These are phyloP conservation scores for Podilymbus podiceps DNA, from an alignment of 2,113 vertebrate species.

Conservation along the genomic window DNA sequence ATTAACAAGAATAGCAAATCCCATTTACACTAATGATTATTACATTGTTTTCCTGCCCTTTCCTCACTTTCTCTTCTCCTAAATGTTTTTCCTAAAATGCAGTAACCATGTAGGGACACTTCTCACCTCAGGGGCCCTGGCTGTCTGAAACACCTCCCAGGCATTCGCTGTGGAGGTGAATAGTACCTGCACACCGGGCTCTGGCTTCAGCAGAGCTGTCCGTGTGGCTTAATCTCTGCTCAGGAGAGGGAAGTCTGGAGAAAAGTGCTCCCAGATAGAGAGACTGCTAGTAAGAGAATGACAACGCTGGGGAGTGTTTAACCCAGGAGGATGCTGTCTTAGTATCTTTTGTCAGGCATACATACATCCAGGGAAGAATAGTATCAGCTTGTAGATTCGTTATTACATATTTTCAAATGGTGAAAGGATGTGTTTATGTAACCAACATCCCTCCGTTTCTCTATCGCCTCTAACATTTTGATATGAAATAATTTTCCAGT, in stretches of 20 bases:
- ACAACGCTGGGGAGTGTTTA: not conserved
- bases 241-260: not conserved
- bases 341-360: not conserved
- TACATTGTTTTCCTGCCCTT: not conserved
- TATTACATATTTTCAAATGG: not conserved
- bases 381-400: not conserved
- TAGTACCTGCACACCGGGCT: not conserved
- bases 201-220: not conserved
- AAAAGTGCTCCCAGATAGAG: not conserved
- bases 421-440: not conserved
- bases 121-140: not conserved
- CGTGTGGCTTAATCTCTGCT: not conserved
- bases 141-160: not conserved
- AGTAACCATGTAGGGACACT: not conserved
- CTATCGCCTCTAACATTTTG: not conserved
- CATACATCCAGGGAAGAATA: not conserved
- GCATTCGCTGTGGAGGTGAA: not conserved
- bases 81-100: not conserved
- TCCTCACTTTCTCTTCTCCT: not conserved
- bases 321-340: not conserved
- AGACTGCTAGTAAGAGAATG: not conserved
- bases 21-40: not conserved
- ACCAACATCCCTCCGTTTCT: not conserved
- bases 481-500: not conserved
- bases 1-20: slow-evolving; percentile 29